Percentiles rank a stretch among this genome's conserved stretches.
Evolutionary conservation across 2,797 vertebrate species (phyloP).

Genomic region (Diplodus puntazzo): DNA sequence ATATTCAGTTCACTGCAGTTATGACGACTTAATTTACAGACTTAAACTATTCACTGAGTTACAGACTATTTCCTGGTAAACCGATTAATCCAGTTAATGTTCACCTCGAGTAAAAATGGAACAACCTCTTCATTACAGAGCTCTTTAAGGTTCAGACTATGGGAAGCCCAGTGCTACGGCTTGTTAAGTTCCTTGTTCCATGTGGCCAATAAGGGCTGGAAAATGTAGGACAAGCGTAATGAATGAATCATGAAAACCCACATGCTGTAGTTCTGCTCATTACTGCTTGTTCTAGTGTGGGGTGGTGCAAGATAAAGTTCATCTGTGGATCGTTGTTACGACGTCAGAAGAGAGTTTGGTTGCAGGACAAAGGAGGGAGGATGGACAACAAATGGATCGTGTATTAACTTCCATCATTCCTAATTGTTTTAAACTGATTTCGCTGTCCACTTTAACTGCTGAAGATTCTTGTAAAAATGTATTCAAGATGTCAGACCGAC

Average conservation of each 20-base stretch:
- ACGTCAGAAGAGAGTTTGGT: constrained; percentile 11
- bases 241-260: constrained; percentile 3
- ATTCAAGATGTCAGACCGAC: constrained; percentile 35
- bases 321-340: neutral
- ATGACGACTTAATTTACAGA: no score
- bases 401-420: constrained; percentile 8
- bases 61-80: neutral
- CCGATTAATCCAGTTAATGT: neutral
- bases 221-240: constrained; percentile 9
- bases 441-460: constrained; percentile 11
- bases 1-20: neutral
- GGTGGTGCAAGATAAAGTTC: neutral
- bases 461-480: constrained; percentile 6
- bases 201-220: neutral
- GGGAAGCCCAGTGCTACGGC: neutral
- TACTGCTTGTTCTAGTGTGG: neutral
- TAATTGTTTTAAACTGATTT: constrained; percentile 10
- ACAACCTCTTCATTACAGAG: neutral
- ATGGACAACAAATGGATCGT: constrained; percentile 5
- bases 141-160: neutral
- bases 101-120: neutral
- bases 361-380: constrained; percentile 7
- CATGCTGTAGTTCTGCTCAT: neutral
- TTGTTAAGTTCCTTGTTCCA: neutral
- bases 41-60: neutral